Percentiles rank a stretch among this genome's conserved stretches.
Evolutionary conservation across 1,140 invertebrate genomes (phyloP).

Genomic region (Drosophila azteca): DNA sequence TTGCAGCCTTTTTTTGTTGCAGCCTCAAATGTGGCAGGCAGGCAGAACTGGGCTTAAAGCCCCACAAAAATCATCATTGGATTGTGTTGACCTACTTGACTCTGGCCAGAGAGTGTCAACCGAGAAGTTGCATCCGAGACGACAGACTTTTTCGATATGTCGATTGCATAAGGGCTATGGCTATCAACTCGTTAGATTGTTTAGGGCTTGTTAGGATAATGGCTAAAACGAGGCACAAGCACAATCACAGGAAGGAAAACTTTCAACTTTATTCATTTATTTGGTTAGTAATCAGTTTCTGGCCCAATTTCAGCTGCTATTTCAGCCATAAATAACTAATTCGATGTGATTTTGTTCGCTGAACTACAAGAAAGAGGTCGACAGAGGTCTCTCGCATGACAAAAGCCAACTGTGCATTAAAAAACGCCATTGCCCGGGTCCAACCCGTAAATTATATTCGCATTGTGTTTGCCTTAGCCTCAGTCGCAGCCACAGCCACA

Average conservation of each 20-base stretch:
- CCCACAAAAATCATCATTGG: slow-evolving; percentile 31
- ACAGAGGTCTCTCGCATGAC: slow-evolving; percentile 52
- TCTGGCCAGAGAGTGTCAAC: slow-evolving; percentile 32
- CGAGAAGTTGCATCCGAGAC: slow-evolving; percentile 20
- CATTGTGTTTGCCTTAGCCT: slow-evolving; percentile 58
- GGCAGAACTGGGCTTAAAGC: slow-evolving; percentile 19
- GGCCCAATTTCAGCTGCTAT: slow-evolving; percentile 7
- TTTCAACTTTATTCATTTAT: slow-evolving; percentile 30
- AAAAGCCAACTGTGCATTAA: slow-evolving; percentile 54
- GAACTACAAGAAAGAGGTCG: slow-evolving; percentile 40
- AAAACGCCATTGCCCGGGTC: slow-evolving; percentile 40
- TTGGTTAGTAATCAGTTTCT: slow-evolving; percentile 29
- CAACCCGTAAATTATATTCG: slow-evolving; percentile 63
- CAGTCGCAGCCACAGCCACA: slow-evolving; percentile 6
- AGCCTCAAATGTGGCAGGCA: neutral
- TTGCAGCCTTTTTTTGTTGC: too few species aligned
- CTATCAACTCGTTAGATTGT: slow-evolving; percentile 41
- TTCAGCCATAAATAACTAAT: slow-evolving; percentile 47
- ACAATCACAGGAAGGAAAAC: slow-evolving; percentile 4
- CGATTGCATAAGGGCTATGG: slow-evolving; percentile 25
- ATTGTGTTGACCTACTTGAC: slow-evolving; percentile 67
- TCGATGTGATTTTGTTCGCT: slow-evolving; percentile 35
- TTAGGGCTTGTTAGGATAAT: slow-evolving; percentile 65
- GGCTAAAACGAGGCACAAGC: slow-evolving; percentile 42
- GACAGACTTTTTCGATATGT: slow-evolving; percentile 28